Percentiles rank a stretch among this genome's conserved stretches.
These are phyloP conservation scores for Brevipalpus yothersi DNA, from an alignment of 1,140 invertebrate species.

Conservation along the genomic window DNA sequence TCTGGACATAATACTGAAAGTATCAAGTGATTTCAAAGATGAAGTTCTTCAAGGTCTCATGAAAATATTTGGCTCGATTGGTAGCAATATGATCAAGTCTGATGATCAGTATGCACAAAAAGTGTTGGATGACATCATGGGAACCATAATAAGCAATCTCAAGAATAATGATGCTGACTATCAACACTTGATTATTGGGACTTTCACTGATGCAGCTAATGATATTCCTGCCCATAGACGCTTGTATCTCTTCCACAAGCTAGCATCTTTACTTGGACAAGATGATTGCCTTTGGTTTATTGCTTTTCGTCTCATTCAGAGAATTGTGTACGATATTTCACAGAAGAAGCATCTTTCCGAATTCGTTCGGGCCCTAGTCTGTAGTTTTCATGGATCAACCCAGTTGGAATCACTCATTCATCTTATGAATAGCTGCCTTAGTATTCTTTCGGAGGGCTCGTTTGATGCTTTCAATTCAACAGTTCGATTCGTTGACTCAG, in stretches of 20 bases:
- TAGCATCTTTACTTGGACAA: slow-evolving; percentile 41
- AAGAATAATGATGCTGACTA: slow-evolving; percentile 22
- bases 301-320: slow-evolving; percentile 19
- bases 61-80: slow-evolving; percentile 87
- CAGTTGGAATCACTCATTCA: background rate
- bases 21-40: slow-evolving; percentile 31
- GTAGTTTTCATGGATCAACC: background rate
- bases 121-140: slow-evolving; percentile 66
- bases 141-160: slow-evolving; percentile 63
- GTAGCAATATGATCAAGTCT: slow-evolving; percentile 58
- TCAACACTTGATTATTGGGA: slow-evolving; percentile 37
- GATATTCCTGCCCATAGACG: slow-evolving; percentile 72
- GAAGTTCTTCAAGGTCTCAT: slow-evolving; percentile 71
- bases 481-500: background rate
- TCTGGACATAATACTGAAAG: slow-evolving; percentile 45
- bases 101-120: slow-evolving; percentile 84
- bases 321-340: slow-evolving; percentile 9
- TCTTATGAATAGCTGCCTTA: background rate
- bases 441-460: background rate
- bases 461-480: background rate
- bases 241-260: slow-evolving; percentile 45
- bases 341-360: background rate
- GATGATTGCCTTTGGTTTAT: slow-evolving; percentile 38
- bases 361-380: background rate
- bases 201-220: slow-evolving; percentile 61